A percentile compares a stretch with the other conserved stretches of the same genome.
phyloP scores from a whole-genome alignment of 2,888 invertebrate genomes.

The Ctena decussata region DNA sequence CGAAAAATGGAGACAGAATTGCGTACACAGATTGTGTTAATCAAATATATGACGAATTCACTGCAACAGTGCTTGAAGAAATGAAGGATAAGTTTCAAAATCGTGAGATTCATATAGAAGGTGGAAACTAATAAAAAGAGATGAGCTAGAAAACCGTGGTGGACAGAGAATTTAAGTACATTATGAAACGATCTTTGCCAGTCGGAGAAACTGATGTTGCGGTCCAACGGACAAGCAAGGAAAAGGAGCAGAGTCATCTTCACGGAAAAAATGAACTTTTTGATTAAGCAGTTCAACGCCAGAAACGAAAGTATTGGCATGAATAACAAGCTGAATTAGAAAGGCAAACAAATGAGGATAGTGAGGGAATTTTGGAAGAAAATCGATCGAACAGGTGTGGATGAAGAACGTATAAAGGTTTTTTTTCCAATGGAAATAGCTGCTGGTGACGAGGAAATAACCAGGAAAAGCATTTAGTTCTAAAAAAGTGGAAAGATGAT shows the following conservation, averaged over 20 bases:
- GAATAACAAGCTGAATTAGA: not conserved
- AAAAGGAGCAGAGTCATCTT: not conserved
- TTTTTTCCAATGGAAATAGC: conserved; percentile 11
- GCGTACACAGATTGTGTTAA: not conserved
- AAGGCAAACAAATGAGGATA: not conserved
- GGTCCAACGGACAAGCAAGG: not conserved
- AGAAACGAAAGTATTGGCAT: not conserved
- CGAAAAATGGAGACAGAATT: not conserved
- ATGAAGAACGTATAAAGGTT: not conserved
- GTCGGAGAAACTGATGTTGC: not conserved
- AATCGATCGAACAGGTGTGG: not conserved
- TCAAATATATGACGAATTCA: not conserved
- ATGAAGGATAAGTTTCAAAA: not conserved
- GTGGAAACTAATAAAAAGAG: not conserved
- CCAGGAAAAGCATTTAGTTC: not conserved
- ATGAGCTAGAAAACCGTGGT: not conserved
- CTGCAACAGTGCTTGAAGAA: not conserved
- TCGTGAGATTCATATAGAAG: not conserved
- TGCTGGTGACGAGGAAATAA: too few species aligned
- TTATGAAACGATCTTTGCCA: not conserved
- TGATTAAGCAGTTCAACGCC: not conserved
- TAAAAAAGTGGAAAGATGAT: not conserved
- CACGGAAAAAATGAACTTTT: not conserved
- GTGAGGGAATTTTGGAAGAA: not conserved
- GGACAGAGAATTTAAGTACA: not conserved